These are phyloP conservation scores for Sarcophaga bullata DNA, from an alignment of 1,140 invertebrate species.

Conservation along the genomic window DNA sequence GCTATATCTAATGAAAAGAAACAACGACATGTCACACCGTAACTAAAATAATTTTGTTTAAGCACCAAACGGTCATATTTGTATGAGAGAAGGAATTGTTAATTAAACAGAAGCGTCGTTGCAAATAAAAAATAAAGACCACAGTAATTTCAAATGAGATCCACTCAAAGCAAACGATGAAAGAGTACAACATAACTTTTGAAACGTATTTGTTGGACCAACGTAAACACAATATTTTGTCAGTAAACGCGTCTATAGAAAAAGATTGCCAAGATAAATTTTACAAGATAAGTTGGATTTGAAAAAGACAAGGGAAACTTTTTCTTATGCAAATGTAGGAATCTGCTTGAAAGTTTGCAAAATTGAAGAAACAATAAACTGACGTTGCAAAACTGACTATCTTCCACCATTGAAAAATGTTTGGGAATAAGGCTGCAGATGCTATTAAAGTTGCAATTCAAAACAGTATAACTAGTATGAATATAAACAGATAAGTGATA, in stretches of 20 bases:
- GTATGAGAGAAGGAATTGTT: not conserved
- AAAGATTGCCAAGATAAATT: not conserved
- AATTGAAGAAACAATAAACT: too few species aligned
- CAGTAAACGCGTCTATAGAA: not conserved
- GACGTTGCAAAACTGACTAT: too few species aligned
- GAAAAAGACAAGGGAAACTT: not conserved
- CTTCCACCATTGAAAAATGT: too few species aligned
- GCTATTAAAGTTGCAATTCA: too few species aligned
- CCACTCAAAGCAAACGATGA: constrained; percentile 9
- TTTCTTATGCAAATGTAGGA: not conserved
- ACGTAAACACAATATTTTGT: constrained; percentile 3
- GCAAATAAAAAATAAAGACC: not conserved
- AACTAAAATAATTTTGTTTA: not conserved
- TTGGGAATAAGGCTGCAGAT: too few species aligned
- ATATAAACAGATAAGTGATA: too few species aligned
- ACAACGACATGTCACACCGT: not conserved
- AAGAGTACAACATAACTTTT: not conserved
- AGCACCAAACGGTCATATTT: not conserved
- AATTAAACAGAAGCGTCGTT: not conserved
- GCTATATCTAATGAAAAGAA: not conserved
- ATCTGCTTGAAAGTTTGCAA: too few species aligned
- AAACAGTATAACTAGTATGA: too few species aligned
- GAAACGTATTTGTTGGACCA: not conserved
- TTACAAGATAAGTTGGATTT: not conserved
- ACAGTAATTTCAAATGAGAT: not conserved